Evolutionary conservation across 2,113 vertebrate genomes (phyloP).

Genomic region (Australoheros scitulus): DNA sequence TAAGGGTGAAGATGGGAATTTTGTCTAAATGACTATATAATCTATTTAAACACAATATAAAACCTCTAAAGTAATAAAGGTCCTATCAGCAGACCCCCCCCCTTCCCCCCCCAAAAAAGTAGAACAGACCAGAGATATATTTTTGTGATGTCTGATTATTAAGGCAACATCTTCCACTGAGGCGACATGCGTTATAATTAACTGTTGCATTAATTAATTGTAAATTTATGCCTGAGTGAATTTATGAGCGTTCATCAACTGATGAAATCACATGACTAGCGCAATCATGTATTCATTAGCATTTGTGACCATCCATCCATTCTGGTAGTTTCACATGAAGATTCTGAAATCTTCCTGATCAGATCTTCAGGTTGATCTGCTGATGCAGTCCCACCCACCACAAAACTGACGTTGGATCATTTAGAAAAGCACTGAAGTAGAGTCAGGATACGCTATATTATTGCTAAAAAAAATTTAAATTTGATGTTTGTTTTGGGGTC

Average conservation of each 20-base stretch:
- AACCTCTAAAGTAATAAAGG: background rate
- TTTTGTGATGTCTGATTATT: conserved; percentile 45
- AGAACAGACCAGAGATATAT: background rate
- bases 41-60: background rate
- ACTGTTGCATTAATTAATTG: conserved; percentile 33
- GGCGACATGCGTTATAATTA: conserved; percentile 31
- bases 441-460: background rate
- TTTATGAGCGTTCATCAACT: conserved; percentile 25
- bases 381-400: background rate
- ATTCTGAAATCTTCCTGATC: conserved; percentile 2
- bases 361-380: background rate
- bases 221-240: conserved; percentile 48
- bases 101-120: rapidly evolving
- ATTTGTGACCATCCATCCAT: background rate
- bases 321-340: background rate
- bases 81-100: background rate
- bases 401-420: background rate
- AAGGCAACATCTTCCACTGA: conserved; percentile 19
- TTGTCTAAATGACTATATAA: background rate
- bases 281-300: conserved; percentile 39
- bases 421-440: background rate
- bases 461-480: background rate
- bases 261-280: conserved; percentile 23
- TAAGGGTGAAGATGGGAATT: background rate
- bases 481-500: background rate